Evolutionary conservation across 2,797 vertebrate species (phyloP), one percentile per base, ranked within the genome.

Genomic region (Hypotaenidia philippensis): DNA sequence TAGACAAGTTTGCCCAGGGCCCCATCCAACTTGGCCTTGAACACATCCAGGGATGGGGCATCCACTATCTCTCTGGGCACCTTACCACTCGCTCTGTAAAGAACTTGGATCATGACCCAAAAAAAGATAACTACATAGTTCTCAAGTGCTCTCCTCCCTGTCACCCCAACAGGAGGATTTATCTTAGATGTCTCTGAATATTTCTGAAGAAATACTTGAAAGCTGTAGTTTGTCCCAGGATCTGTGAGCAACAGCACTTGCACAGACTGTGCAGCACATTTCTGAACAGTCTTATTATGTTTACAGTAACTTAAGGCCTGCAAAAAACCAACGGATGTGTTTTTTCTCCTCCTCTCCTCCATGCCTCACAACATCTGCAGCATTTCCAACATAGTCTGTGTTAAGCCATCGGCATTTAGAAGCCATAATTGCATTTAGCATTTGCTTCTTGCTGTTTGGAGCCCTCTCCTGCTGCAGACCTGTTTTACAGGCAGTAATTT

Each of bases 401-500:
- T 68, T 77, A 83, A 91, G 41, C 41, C 69, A 61, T 55, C 0
- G 61, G 45, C 32, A 78, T 71, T 94, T 81, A 83, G 76, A 87
- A 86, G 50, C 72, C 72, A 31, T n/a, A 94, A 91, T 78, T 92
- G 61, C 65, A 31, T 90, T 92, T 91, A 63, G 66, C 66, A 87
- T 49, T 89, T 63, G 34, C 23, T 72, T 47, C 72, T 92, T 61
- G 68, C 72, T 83, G 60, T 57, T 53, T 91, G 87, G 68, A 91
- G 45, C 60, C 70, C 11, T 91, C 22, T 44, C 44, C 87, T 83
- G 41, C 69, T 86, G 18, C 50, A 83, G 72, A 71, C 50, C 45
- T 71, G 19, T 38, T 78, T 61, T 12, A n/a, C 27, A 83, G 69
- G 25, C 89, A 90, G 60, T 70, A 94, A 93, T 94, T 93, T 93